A percentile compares a stretch with the other conserved stretches of the same genome.
These are phyloP conservation scores for Allolobophora icterica DNA, from an alignment of 2,888 invertebrate genomes.

Conservation along the genomic window DNA sequence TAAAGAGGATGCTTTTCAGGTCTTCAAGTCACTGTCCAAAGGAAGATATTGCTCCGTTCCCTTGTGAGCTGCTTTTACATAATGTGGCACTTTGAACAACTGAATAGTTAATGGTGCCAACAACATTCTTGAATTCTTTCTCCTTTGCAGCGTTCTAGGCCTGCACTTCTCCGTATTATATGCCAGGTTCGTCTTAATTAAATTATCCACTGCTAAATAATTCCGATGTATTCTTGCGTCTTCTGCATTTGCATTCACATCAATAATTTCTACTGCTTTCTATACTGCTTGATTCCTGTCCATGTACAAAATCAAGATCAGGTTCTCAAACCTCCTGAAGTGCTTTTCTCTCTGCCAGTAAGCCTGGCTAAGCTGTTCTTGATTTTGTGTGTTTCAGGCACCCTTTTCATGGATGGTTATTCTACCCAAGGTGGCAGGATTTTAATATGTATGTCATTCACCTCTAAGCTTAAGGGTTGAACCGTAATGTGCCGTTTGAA, in stretches of 20 bases:
- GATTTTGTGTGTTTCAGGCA: neutral
- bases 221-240: neutral
- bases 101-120: no score
- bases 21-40: neutral
- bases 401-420: neutral
- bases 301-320: neutral
- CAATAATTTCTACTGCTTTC: neutral
- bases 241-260: neutral
- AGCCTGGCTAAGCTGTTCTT: neutral
- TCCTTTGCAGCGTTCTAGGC: no score
- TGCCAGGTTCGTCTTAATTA: neutral
- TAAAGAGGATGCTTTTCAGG: neutral
- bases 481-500: neutral
- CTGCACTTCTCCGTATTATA: neutral
- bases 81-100: neutral
- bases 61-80: neutral
- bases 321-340: neutral
- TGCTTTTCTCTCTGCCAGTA: neutral
- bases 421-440: neutral
- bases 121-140: no score
- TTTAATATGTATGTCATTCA: neutral
- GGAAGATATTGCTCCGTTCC: neutral
- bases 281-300: neutral
- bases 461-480: neutral
- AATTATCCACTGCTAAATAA: conserved; percentile 5